These are phyloP conservation scores for Lithophane socia DNA, from an alignment of 2,888 invertebrate species.

Conservation along the genomic window DNA sequence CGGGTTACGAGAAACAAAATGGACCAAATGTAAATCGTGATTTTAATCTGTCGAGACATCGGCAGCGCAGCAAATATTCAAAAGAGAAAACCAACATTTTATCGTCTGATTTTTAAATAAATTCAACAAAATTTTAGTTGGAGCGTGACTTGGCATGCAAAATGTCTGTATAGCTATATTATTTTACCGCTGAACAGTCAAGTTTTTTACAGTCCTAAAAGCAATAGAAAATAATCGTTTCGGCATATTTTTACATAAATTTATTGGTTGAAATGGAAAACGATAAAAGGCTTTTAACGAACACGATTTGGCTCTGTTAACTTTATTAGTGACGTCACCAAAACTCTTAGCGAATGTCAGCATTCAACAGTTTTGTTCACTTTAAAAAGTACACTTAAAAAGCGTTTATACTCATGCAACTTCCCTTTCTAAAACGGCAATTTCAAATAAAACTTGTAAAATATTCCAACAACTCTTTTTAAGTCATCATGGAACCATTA, in stretches of 20 bases:
- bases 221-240: constrained; percentile 62
- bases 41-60: constrained; percentile 62
- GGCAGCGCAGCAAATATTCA: constrained; percentile 59
- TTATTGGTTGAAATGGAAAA: constrained; percentile 61
- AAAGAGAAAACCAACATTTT: constrained; percentile 60
- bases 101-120: constrained; percentile 67
- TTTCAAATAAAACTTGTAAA: constrained; percentile 55
- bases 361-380: constrained; percentile 52
- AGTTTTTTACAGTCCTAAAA: constrained; percentile 60
- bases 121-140: constrained; percentile 67
- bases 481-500: constrained; percentile 63
- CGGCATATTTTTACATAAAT: constrained; percentile 66
- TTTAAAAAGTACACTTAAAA: constrained; percentile 49
- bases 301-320: constrained; percentile 30
- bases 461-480: constrained; percentile 58
- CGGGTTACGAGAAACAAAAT: constrained; percentile 44
- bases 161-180: constrained; percentile 56
- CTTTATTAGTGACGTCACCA: constrained; percentile 52
- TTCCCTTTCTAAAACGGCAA: constrained; percentile 44
- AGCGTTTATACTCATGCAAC: constrained; percentile 50
- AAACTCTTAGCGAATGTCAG: constrained; percentile 20
- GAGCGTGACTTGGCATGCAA: constrained; percentile 68
- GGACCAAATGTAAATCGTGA: constrained; percentile 53
- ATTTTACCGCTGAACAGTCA: constrained; percentile 60
- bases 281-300: constrained; percentile 69